phyloP scores from a whole-genome alignment of 30 jellyfish, hydroid and myxozoan genomes.

The Cassiopea andromeda region DNA sequence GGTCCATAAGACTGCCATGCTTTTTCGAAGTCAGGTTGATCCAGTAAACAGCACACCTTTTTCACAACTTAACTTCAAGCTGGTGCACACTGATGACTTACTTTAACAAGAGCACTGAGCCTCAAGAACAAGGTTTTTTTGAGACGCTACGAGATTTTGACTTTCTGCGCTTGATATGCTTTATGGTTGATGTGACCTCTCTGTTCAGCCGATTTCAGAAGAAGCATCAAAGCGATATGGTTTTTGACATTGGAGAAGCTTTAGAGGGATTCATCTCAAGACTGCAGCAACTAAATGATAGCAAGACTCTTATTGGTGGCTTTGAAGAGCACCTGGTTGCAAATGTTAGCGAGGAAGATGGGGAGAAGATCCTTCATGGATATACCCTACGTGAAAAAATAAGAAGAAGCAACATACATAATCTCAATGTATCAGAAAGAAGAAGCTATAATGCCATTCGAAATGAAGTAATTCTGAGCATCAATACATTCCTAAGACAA shows the following conservation, averaged over 20 bases:
- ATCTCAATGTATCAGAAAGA: conserved; percentile 19
- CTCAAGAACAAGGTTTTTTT: conserved; percentile 19
- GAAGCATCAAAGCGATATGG: conserved; percentile 10
- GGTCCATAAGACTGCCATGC: conserved; percentile 19
- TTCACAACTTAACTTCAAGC: conserved; percentile 35
- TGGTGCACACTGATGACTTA: conserved; percentile 20
- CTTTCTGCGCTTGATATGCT: conserved; percentile 30
- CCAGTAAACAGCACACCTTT: conserved; percentile 43
- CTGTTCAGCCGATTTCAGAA: conserved; percentile 35
- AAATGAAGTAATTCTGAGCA: conserved; percentile 32
- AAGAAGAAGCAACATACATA: conserved; percentile 8
- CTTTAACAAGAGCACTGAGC: conserved; percentile 38
- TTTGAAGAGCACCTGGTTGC: conserved; percentile 23
- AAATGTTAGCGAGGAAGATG: conserved; percentile 25
- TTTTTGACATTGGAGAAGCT: conserved; percentile 23
- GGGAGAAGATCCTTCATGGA: conserved; percentile 37
- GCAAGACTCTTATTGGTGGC: conserved; percentile 44
- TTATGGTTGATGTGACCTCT: conserved; percentile 33
- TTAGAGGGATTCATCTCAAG: conserved; percentile 31
- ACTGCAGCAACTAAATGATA: conserved; percentile 28
- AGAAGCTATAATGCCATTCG: conserved; percentile 34
- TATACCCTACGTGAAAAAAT: conserved; percentile 5
- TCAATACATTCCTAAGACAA: conserved; percentile 18
- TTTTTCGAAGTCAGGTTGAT: conserved; percentile 9
- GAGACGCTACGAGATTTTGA: conserved; percentile 24